A percentile compares a stretch with the other conserved stretches of the same genome.
These are phyloP conservation scores for Podarcis lilfordi DNA, from an alignment of 2,797 vertebrate species.

Conservation along the genomic window DNA sequence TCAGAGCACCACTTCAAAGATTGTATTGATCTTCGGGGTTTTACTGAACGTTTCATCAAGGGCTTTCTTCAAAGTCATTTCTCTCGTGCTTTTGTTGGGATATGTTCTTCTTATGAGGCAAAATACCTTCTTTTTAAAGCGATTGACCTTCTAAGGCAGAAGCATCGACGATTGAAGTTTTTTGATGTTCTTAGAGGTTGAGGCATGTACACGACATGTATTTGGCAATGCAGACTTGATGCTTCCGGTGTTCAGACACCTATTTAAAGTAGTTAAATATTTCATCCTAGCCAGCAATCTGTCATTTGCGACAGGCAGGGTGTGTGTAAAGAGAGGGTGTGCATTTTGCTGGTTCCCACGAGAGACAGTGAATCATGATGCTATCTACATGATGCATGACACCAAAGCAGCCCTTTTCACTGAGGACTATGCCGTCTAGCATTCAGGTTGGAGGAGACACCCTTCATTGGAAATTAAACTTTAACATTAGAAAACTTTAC, in stretches of 20 bases:
- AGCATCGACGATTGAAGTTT: conserved; percentile 31
- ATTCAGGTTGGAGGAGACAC: not conserved
- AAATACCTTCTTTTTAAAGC: conserved; percentile 61
- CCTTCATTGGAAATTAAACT: too few species aligned
- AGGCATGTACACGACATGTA: conserved; percentile 10
- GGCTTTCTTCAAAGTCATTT: conserved; percentile 51
- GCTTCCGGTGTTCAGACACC: conserved; percentile 18
- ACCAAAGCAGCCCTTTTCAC: not conserved
- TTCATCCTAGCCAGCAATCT: not conserved
- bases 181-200: conserved; percentile 27
- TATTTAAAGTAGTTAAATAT: conserved; percentile 7
- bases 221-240: conserved; percentile 38
- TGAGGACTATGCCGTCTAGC: not conserved
- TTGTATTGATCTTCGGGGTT: conserved; percentile 67
- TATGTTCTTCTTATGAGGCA: conserved; percentile 50
- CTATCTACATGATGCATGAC: too few species aligned
- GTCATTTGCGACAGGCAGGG: not conserved
- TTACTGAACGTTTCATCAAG: conserved; percentile 60
- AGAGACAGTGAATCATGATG: not conserved
- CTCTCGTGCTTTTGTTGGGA: conserved; percentile 47
- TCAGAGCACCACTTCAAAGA: conserved; percentile 67
- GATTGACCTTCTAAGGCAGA: conserved; percentile 49
- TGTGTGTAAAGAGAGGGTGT: not conserved
- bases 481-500: too few species aligned
- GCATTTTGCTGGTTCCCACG: too few species aligned